Evolutionary conservation across 2,113 vertebrate genomes (phyloP), one percentile per base, ranked within the genome.

Genomic region (Scartelaos histophorus): DNA sequence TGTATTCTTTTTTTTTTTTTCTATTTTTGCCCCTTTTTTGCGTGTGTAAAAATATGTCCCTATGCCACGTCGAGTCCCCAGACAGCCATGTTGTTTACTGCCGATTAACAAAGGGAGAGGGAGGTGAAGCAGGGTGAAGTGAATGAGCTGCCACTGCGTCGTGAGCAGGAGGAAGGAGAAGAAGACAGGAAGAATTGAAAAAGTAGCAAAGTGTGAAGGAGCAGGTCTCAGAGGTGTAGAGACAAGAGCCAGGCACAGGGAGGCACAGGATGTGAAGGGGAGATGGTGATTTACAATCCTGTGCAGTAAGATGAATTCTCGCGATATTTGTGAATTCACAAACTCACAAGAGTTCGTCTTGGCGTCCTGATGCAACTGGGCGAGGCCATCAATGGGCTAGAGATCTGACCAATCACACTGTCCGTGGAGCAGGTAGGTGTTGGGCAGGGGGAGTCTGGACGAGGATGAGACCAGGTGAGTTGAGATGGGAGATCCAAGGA

Each of bases 81-180:
- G 93, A 93, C 90, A 92, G 87, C 79, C 66, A 74, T 91, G 91
- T 93, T 94, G 92, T 93, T 93, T 94, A 94, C 91, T 92, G 89
- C 86, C 88, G 89, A 92, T 94, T 93, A 93, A 94, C 92, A 93
- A 93, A 94, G 91, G 88, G 82, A 91, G 89, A 71, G 78, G 82
- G 91, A 91, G 89, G 82, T 93, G 93, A 92, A 89, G 91, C 80
- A 70, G 85, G 89, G 87, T 92, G 87, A 89, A 78, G 87, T 80
- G 90, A 92, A 90, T 71, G 86, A 88, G 87, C 82, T 82, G 89
- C 85, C 89, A 85, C 87, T 78, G 79, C 80, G 77, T 78, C 88
- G 82, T 85, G 61, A 35, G 34, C 17, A 80, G 69, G 80, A 66
- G 80, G 86, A 84, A 71, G 76, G 22, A 57, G 56, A 67, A 82